Percentiles rank a stretch among this genome's conserved stretches.
phyloP scores from a whole-genome alignment of 1,140 invertebrate species.

The Carposina sasakii region DNA sequence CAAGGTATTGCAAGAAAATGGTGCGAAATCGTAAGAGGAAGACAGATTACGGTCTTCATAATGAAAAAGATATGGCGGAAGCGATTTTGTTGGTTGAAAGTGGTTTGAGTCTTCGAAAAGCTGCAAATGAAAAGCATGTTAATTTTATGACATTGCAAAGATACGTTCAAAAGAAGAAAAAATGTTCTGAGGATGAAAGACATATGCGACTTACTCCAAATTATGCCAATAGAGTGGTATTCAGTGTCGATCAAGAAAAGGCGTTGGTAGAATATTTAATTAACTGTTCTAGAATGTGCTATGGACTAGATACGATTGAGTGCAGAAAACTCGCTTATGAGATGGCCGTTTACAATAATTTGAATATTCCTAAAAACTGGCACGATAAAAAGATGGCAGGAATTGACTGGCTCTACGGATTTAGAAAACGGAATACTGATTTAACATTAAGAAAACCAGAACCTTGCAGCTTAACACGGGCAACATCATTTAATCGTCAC shows the following conservation, averaged over 20 bases:
- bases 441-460: constrained; percentile 50
- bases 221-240: constrained; percentile 9
- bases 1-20: no score
- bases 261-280: constrained; percentile 18
- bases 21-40: constrained; percentile 19
- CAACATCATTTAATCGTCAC: constrained; percentile 51
- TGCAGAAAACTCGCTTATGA: constrained; percentile 11
- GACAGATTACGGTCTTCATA: constrained; percentile 13
- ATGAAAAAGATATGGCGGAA: constrained; percentile 11
- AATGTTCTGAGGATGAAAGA: no score
- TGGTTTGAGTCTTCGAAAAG: no score
- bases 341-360: constrained; percentile 23
- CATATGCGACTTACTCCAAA: constrained; percentile 12
- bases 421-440: constrained; percentile 44
- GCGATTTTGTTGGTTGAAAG: no score
- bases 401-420: constrained; percentile 49
- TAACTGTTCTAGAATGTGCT: constrained; percentile 16
- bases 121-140: no score
- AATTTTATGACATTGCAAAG: no score
- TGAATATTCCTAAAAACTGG: constrained; percentile 22
- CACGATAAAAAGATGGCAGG: constrained; percentile 36
- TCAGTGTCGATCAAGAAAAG: constrained; percentile 14
- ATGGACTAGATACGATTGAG: constrained; percentile 14
- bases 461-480: constrained; percentile 33
- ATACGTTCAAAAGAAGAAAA: no score